Base-by-base conservation (phyloP, 2,113 vertebrate genomes). In the Solea senegalensis region DNA sequence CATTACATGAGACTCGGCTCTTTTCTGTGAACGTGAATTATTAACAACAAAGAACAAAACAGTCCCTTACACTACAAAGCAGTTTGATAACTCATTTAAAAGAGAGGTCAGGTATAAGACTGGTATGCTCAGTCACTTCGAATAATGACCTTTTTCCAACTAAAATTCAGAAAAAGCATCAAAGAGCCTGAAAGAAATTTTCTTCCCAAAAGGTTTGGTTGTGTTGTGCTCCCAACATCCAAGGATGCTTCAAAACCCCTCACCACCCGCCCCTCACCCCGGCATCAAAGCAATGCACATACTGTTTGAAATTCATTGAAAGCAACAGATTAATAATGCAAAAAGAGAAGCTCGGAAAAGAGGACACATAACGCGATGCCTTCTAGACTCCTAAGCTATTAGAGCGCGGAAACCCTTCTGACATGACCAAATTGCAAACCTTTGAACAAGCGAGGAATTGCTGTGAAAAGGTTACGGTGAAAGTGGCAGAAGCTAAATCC, bases 301-400 rank as follows among this genome's bases (percentile, higher is more conserved):
- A 12, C 68, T 72, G 71, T 89, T 91, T 90, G 87, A 90, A 89
- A 92, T 91, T 89, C 88, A 91, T 87, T 88, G 90, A 93, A 90
- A 88, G 87, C 78, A 53, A 69, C 61, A 76, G 76, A 88, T 92
- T 84, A 94, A 91, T 90, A 92, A 93, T 92, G 90, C 77, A 89
- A 85, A 61, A 63, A 79, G 82, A 87, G 74, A 70, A 53, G 72
- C 77, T 68, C 53, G 65, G 59, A 84, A 84, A 83, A 87, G 71
- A 85, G 78, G 81, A 83, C 74, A 76, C 76, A 70, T 62, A 79
- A 68, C 57, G 43, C 9, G 51, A 72, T 69, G 52, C 71, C 68
- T 74, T 74, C 76, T 84, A 34, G 5, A 72, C 70, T 76, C 39
- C 75, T 81, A 58, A 21, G 78, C 80, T 82, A 82, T 85, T 88